Base-by-base conservation (phyloP, 2,797 vertebrate species). In the Chiloscyllium punctatum region DNA sequence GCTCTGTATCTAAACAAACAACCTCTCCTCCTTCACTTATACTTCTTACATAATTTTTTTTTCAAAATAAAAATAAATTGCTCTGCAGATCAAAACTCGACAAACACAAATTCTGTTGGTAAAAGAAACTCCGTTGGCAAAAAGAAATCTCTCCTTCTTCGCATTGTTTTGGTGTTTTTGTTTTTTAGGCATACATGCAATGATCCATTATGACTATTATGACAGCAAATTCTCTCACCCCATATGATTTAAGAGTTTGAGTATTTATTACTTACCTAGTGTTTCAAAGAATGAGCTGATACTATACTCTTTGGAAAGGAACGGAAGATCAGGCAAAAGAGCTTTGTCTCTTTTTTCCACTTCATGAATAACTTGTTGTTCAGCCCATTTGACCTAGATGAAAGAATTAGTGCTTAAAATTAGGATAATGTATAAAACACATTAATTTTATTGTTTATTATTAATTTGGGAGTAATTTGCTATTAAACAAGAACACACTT, bases 341-440 rank as follows among this genome's bases (percentile, higher is more conserved):
- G 57, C 25, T 48, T 86, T 84, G 82, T 96, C 92, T 86, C 77
- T n/a, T 51, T 94, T 96, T 57, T 94, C 91, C n/a, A 94, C 68
- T 79, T 96, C 95, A 96, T 96, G 91, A 53, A 95, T 71, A 25
- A 94, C 91, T 51, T 96, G 91, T 84, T 96, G 91, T 88, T 94
- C 92, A 84, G 42, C 77, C 95, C 95, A 96, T 30, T 87, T 94
- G 79, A 96, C 62, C 95, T 94, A 87, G 95, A 96, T 74, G 68
- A 84, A 69, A 82, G 77, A 96, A 96, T 69, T 6, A 53, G n/a
- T 72, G 16, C 42, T 30, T 33, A 77, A 57, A 33, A 53, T 95
- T 72, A 95, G 71, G 16, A 53, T 57, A 74, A 48, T 53, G 16
- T 18, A 74, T 30, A 16, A 95, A 95, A 74, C 13, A 33, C 51